These are phyloP conservation scores for Condylostylus longicornis DNA, from an alignment of 1,140 invertebrate species.

Conservation along the genomic window DNA sequence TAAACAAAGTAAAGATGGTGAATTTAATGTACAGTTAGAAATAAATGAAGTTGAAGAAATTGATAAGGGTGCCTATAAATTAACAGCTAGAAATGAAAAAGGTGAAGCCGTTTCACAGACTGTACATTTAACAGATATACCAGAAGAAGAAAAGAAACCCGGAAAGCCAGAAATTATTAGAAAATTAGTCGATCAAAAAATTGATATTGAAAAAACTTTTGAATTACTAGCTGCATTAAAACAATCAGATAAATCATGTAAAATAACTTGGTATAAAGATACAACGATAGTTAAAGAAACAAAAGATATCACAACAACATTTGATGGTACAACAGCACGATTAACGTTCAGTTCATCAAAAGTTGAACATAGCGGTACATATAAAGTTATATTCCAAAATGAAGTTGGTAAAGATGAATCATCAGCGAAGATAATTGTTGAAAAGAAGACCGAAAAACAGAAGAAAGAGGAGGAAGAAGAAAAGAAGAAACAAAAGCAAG, in stretches of 20 bases:
- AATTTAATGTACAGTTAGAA: constrained; percentile 75
- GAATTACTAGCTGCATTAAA: constrained; percentile 61
- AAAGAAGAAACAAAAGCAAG: constrained; percentile 27
- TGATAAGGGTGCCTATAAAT: constrained; percentile 80
- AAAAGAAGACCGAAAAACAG: constrained; percentile 26
- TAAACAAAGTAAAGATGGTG: constrained; percentile 33
- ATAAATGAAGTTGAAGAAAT: constrained; percentile 58
- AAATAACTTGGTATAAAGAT: constrained; percentile 76
- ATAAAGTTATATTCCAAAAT: constrained; percentile 66
- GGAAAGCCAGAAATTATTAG: constrained; percentile 52
- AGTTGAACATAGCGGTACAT: constrained; percentile 54
- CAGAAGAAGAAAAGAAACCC: constrained; percentile 35
- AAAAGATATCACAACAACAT: constrained; percentile 48
- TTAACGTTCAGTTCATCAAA: constrained; percentile 55
- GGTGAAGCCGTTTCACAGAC: constrained; percentile 81
- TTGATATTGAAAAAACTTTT: constrained; percentile 58
- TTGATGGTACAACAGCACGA: constrained; percentile 66
- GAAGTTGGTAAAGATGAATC: constrained; percentile 72
- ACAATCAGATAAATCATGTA: constrained; percentile 57
- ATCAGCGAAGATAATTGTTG: constrained; percentile 54
- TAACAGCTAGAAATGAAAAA: constrained; percentile 84
- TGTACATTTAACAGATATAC: constrained; percentile 71
- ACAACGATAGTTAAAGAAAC: constrained; percentile 55
- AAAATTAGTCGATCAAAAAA: constrained; percentile 50
- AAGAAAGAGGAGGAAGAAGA: constrained; percentile 17